phyloP scores from a whole-genome alignment of 2,888 invertebrate species.

The Lasioglossum villosulum region DNA sequence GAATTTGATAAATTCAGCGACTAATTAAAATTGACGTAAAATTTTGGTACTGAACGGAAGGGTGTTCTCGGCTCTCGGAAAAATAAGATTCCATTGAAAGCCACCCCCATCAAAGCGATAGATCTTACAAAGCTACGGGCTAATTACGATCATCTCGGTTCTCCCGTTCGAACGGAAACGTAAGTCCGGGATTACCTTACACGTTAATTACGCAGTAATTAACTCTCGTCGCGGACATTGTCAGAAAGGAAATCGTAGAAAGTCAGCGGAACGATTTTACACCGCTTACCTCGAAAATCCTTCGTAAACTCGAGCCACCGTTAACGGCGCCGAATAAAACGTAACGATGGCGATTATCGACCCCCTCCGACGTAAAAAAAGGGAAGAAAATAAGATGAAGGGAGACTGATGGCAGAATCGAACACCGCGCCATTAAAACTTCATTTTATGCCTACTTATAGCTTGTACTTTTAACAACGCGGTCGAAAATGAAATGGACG shows the following conservation, averaged over 20 bases:
- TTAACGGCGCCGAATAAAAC: conserved; percentile 65
- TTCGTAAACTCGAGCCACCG: conserved; percentile 57
- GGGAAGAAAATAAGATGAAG: conserved; percentile 62
- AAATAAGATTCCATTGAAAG: conserved; percentile 1
- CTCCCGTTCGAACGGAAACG: conserved; percentile 60
- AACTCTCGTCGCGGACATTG: conserved; percentile 62
- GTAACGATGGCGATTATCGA: conserved; percentile 70
- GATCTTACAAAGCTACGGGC: conserved; percentile 53
- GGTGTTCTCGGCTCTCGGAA: neutral
- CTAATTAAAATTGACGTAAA: neutral
- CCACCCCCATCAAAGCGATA: conserved; percentile 31
- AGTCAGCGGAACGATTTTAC: conserved; percentile 70
- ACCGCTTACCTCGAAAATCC: conserved; percentile 69
- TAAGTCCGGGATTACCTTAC: conserved; percentile 68
- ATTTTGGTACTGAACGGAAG: neutral
- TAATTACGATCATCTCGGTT: conserved; percentile 60
- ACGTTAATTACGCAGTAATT: conserved; percentile 73
- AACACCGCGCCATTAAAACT: conserved; percentile 70
- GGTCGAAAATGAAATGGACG: neutral
- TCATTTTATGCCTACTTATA: conserved; percentile 63
- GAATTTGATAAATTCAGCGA: neutral
- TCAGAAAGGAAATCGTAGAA: conserved; percentile 60
- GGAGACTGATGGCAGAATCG: conserved; percentile 49
- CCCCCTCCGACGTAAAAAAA: conserved; percentile 41
- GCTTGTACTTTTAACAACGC: conserved; percentile 49